Percentiles rank a stretch among this genome's conserved stretches.
phyloP scores from a whole-genome alignment of 2,113 vertebrate species.

The Platysteira castanea region DNA sequence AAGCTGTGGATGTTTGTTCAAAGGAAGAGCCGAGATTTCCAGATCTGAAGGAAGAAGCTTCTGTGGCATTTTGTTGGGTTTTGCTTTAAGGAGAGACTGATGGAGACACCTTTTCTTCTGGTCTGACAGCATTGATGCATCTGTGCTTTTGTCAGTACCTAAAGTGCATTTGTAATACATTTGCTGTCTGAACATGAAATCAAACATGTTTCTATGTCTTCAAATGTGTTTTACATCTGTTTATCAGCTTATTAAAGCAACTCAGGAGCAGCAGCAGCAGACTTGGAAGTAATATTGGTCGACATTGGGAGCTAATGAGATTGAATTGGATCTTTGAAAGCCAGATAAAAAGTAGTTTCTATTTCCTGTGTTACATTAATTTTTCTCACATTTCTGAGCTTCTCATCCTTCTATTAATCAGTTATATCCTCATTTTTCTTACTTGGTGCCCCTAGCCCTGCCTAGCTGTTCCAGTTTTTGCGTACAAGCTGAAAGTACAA shows the following conservation, averaged over 20 bases:
- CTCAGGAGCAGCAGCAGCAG: neutral
- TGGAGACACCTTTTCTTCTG: neutral
- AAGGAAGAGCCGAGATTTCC: neutral
- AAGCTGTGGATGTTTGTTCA: neutral
- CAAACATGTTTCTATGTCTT: neutral
- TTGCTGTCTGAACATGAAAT: neutral
- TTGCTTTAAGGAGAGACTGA: neutral
- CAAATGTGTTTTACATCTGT: neutral
- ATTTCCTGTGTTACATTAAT: neutral
- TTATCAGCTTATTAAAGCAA: neutral
- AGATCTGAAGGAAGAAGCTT: rapidly evolving
- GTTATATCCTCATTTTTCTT: neutral
- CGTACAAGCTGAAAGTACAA: neutral
- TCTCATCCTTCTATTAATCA: neutral
- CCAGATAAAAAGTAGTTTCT: neutral
- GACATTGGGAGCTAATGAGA: neutral
- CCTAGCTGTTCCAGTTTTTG: neutral
- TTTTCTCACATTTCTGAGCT: neutral
- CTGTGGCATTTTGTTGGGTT: neutral
- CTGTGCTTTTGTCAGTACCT: neutral
- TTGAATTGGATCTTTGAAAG: neutral
- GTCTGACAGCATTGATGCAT: neutral
- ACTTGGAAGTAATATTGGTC: neutral
- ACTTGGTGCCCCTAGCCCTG: neutral
- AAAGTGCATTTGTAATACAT: neutral